Base-by-base conservation (phyloP, 2,888 invertebrate species). In the Choreutis nemorana region DNA sequence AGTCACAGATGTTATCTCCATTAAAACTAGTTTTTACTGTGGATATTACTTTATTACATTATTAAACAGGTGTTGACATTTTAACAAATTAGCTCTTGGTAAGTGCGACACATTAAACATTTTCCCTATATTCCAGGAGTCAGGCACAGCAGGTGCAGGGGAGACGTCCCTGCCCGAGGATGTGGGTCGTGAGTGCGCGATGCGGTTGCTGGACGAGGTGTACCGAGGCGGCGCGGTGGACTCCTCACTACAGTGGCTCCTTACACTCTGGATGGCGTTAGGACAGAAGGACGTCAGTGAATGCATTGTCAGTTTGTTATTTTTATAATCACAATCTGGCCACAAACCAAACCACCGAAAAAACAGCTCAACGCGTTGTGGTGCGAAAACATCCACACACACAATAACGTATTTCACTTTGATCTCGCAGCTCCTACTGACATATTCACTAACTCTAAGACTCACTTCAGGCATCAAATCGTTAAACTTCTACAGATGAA, bases 241-340 rank as follows among this genome's bases (percentile, higher is more conserved):
- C 66, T 90, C 94, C 0, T 70, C 87, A 24, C 91, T 89, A 56
- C 98, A 99, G 73, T 86, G 91, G 72, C 66, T 97, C 32, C 84
- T 90, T 0, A 85, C 90, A 7, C 79, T 97, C n/a, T 92, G 90
- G 66, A 97, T 99, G 97, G 90, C 94, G 1, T 80, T 99, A 3
- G 91, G 95, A 0, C 94, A 91, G 57, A 94, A 94, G 58, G 95
- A 98, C 65, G 91, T 97, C 14, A 96, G 95, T 15, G 95, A 93
- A 66, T 83, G 84, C 45, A 52, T 77, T 35, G 79, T 78, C 16
- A 59, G 75, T 66, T 24, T 18, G 4, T 18, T 18, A 8, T 18
- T 18, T 8, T 6, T n/a, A n/a, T n/a, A n/a, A n/a, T n/a, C n/a
- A n/a, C n/a, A n/a, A n/a, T n/a, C n/a, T n/a, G n/a, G n/a, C n/a